These are phyloP conservation scores for Disparrhopalites patrizii DNA, from an alignment of 2,888 invertebrate species.

Conservation along the genomic window DNA sequence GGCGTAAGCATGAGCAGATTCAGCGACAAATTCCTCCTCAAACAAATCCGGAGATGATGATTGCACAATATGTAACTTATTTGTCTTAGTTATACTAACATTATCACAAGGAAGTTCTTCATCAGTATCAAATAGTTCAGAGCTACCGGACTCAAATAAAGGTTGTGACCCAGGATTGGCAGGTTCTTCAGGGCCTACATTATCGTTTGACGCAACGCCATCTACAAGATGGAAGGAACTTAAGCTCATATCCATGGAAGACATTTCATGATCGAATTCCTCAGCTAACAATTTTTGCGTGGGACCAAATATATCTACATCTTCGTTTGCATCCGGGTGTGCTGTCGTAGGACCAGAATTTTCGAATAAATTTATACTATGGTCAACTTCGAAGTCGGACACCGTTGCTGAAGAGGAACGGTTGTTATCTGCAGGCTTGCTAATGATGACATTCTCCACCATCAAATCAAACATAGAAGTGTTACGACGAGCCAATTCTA, in stretches of 20 bases:
- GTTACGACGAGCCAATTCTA: too few species aligned
- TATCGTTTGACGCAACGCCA: too few species aligned
- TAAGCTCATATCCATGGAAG: slow-evolving; percentile 7
- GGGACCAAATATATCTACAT: slow-evolving; percentile 2
- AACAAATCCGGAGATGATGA: background rate
- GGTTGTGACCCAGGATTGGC: background rate
- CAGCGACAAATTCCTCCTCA: background rate
- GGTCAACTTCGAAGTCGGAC: background rate
- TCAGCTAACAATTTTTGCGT: background rate
- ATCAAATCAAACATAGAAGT: too few species aligned
- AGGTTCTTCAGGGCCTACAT: background rate
- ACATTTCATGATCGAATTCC: background rate
- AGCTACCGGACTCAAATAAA: background rate
- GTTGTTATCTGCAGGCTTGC: too few species aligned
- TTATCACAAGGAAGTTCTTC: background rate
- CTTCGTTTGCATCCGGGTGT: background rate
- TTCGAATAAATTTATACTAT: background rate
- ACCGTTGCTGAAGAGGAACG: background rate
- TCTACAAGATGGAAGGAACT: background rate
- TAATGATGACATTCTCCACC: too few species aligned
- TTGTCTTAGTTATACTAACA: too few species aligned
- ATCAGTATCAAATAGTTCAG: background rate
- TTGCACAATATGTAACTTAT: too few species aligned
- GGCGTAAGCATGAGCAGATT: too few species aligned
- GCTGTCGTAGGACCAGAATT: background rate